Conservation (phyloP, 2,888 invertebrate genomes). For the Glyphotaelius pellucidus region DNA sequence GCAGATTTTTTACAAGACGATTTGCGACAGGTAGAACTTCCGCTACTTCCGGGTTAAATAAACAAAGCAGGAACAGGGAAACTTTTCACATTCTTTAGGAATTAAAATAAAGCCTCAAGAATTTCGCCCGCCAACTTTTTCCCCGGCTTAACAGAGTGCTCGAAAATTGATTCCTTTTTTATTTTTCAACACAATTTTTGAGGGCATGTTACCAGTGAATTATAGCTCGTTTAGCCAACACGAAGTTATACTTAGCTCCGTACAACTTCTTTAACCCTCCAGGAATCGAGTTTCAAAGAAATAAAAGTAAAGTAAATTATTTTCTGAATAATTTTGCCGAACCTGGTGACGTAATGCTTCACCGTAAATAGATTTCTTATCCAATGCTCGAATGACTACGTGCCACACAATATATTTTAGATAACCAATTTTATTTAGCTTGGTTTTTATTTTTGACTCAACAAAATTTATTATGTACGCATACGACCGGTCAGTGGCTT, state of each 20-base stretch:
- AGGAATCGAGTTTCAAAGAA: constrained; percentile 4
- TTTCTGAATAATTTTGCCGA: background rate
- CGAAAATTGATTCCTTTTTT: constrained; percentile 44
- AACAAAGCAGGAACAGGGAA: background rate
- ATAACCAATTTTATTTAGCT: too few species aligned
- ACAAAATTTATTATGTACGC: too few species aligned
- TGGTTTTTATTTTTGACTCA: too few species aligned
- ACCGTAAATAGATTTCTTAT: too few species aligned
- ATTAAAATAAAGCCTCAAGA: constrained; percentile 31
- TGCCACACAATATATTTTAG: too few species aligned
- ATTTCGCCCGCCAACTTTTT: constrained; percentile 18
- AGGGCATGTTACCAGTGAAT: constrained; percentile 50
- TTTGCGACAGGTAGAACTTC: too few species aligned
- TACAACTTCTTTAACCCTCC: constrained; percentile 34
- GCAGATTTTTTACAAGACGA: too few species aligned
- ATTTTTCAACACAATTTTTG: constrained; percentile 53
- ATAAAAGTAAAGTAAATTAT: background rate
- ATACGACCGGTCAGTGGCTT: too few species aligned
- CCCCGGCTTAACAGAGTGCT: constrained; percentile 23
- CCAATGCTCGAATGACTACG: too few species aligned
- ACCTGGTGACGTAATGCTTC: too few species aligned
- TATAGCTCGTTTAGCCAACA: constrained; percentile 47
- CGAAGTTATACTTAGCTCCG: constrained; percentile 18
- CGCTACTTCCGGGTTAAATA: background rate
- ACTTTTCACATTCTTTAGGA: constrained; percentile 23